Evolutionary conservation across 2,888 invertebrate species (phyloP).

Genomic region (Tanaodytes sp.): DNA sequence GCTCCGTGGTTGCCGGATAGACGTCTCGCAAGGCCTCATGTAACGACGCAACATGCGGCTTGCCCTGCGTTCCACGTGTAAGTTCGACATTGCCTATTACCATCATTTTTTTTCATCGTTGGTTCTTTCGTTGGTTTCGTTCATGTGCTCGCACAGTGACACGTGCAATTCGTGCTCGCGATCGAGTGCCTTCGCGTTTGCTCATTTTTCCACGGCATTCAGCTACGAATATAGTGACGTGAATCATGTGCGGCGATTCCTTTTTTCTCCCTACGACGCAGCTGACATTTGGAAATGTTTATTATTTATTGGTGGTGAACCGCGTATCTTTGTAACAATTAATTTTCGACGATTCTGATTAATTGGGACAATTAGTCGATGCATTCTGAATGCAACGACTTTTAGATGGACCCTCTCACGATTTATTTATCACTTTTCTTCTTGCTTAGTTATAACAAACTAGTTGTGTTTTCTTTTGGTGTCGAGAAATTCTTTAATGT

Average conservation of each 20-base stretch:
- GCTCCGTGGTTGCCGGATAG: slow-evolving; percentile 61
- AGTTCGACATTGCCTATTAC: slow-evolving; percentile 50
- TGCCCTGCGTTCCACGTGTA: slow-evolving; percentile 62
- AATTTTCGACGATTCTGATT: too few relatives aligned
- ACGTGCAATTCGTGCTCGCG: slow-evolving; percentile 29
- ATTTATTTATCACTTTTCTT: too few relatives aligned
- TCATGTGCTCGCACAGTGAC: slow-evolving; percentile 33
- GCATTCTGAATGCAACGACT: too few relatives aligned
- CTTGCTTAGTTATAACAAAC: too few relatives aligned
- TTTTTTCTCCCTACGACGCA: neutral
- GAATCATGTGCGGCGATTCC: neutral
- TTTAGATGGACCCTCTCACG: too few relatives aligned
- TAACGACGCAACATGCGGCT: slow-evolving; percentile 64
- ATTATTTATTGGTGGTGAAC: too few relatives aligned
- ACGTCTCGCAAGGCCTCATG: slow-evolving; percentile 59
- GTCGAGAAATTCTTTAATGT: too few relatives aligned
- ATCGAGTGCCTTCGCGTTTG: slow-evolving; percentile 17
- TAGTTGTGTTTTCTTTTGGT: too few relatives aligned
- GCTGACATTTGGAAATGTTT: neutral
- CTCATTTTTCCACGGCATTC: neutral
- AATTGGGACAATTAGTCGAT: too few relatives aligned
- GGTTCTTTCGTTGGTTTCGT: neutral
- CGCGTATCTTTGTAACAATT: too few relatives aligned
- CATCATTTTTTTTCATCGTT: neutral
- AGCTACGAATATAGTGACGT: slow-evolving; percentile 24